Conservation (phyloP, 1,140 invertebrate species). For the Bombus waltoni region DNA sequence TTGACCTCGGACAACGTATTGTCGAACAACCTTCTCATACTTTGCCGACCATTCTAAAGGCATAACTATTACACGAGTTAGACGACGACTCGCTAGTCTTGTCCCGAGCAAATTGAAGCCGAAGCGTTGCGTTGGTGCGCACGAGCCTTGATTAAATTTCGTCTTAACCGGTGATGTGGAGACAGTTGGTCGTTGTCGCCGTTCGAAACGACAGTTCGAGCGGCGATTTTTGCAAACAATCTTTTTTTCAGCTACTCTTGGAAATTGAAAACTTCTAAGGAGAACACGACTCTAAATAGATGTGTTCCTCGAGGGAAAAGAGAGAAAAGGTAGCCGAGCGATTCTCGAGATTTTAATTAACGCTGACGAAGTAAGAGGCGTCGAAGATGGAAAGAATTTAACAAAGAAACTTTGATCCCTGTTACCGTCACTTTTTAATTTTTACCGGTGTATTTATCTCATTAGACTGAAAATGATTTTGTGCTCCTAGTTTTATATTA, state of each 20-base stretch:
- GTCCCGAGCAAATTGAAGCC: not conserved
- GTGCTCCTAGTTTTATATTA: not conserved
- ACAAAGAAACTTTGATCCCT: not conserved
- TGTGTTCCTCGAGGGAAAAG: not conserved
- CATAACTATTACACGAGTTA: not conserved
- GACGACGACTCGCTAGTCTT: not conserved
- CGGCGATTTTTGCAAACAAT: too few relatives aligned
- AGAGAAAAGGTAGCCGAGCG: too few relatives aligned
- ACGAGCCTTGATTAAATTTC: conserved; percentile 28
- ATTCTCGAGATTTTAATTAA: not conserved
- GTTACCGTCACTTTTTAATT: not conserved
- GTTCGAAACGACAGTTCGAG: not conserved
- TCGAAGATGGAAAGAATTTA: not conserved
- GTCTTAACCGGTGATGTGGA: not conserved
- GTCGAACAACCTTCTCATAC: not conserved
- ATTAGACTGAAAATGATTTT: not conserved
- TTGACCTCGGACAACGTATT: too few relatives aligned
- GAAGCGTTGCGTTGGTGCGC: not conserved
- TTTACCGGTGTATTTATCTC: not conserved
- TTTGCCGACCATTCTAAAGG: not conserved
- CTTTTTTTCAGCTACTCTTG: not conserved
- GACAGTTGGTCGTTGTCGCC: not conserved
- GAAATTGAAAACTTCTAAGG: not conserved
- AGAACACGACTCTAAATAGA: not conserved
- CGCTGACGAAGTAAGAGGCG: too few relatives aligned